Conservation (phyloP, 2,888 invertebrate species). For the Nephrotoma guestfalica region DNA sequence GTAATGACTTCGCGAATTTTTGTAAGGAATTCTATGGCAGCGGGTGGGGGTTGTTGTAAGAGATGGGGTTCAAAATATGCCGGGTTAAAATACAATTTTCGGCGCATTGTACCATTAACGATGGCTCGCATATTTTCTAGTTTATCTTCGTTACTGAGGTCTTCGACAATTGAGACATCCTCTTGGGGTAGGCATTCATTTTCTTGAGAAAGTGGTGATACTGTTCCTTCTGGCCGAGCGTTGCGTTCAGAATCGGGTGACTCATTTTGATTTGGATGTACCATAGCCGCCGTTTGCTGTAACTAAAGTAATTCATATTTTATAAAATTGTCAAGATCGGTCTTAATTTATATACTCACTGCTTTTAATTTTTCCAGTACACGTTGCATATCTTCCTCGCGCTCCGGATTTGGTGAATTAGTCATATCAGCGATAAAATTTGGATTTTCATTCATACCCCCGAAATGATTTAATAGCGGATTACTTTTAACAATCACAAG, state of each 20-base stretch:
- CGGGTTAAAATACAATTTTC: conserved; percentile 78
- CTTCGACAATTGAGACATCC: conserved; percentile 74
- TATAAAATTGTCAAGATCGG: conserved; percentile 11
- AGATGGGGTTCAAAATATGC: conserved; percentile 83
- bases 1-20: conserved; percentile 85
- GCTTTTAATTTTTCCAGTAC: conserved; percentile 21
- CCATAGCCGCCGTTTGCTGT: conserved; percentile 54
- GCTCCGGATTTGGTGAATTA: conserved; percentile 50
- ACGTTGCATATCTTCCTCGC: conserved; percentile 21
- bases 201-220: conserved; percentile 28
- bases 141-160: conserved; percentile 46
- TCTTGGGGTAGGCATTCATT: conserved; percentile 65
- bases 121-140: conserved; percentile 49
- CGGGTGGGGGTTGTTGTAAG: conserved; percentile 77
- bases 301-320: conserved; percentile 20
- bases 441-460: conserved; percentile 35
- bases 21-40: conserved; percentile 74
- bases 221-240: conserved; percentile 15
- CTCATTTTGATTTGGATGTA: conserved; percentile 42
- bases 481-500: conserved; percentile 66
- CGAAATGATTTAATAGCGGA: conserved; percentile 52
- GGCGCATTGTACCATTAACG: conserved; percentile 50
- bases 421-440: conserved; percentile 41
- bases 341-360: conserved; percentile 19
- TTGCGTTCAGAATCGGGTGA: conserved; percentile 13